Base-by-base conservation (phyloP, 2,797 vertebrate genomes). In the Etheostoma perlongum region DNA sequence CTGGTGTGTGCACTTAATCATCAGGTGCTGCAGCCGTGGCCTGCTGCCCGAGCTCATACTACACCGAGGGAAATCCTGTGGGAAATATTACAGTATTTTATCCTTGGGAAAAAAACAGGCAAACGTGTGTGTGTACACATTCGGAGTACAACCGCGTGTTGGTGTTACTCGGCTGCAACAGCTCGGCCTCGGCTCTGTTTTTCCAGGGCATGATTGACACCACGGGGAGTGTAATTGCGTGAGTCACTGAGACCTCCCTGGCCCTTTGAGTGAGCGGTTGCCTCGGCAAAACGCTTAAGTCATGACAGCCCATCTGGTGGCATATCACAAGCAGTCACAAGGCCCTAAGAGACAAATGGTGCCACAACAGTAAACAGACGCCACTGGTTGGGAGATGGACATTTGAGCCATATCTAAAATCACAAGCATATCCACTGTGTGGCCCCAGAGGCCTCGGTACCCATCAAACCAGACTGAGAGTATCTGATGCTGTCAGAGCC, bases 221-320 rank as follows among this genome's bases (percentile, higher is more conserved):
- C n/a, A 0, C 15, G 1, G 87, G 85, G 86, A 81, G 78, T 66
- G 59, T 87, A 86, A 89, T 82, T 72, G 81, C 85, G 67, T 72
- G 89, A 93, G 87, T 91, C 89, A 78, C 68, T 21, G 54, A 69
- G 84, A 89, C 88, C 91, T 91, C 57, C 36, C 42, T 42, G 74
- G 74, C 75, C 88, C 65, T 82, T n/a, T 69, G 87, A 91, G 86
- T 65, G 84, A 90, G 83, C 42, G 68, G 30, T 86, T 66, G 77
- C 81, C 89, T 87, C 48, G 19, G 76, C 68, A 85, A 87, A 92
- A 84, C 6, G 74, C 84, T 77, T 5, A 78, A 90, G 90, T 93
- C 91, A 80, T 83, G 89, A 89, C 92, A 90, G 77, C 87, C 89
- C 80, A 90, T 92, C 91, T 93, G 90, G 80, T 72, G 69, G 78